Conservation (phyloP, 2,888 invertebrate genomes). For the Lycaena phlaeas region DNA sequence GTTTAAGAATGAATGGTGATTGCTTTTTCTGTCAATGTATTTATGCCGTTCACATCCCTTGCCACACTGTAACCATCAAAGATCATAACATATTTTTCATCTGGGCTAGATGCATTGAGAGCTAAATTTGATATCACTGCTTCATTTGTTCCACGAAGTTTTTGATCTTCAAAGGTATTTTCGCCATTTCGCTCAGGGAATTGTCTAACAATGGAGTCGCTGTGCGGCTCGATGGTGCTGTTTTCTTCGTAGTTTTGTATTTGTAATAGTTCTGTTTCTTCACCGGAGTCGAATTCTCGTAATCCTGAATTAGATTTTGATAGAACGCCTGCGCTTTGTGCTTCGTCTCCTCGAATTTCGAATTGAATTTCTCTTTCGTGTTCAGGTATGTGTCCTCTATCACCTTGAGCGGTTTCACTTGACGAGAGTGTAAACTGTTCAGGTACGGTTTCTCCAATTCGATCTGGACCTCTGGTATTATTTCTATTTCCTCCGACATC, state of each 20-base stretch:
- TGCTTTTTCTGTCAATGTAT: slow-evolving; percentile 45
- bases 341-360: slow-evolving; percentile 48
- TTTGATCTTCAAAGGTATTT: slow-evolving; percentile 54
- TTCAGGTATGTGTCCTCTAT: slow-evolving; percentile 31
- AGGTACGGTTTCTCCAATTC: slow-evolving; percentile 24
- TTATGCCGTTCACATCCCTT: slow-evolving; percentile 54
- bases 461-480: slow-evolving; percentile 27
- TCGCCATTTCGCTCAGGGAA: slow-evolving; percentile 50
- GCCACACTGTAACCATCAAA: slow-evolving; percentile 62
- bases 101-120: slow-evolving; percentile 16
- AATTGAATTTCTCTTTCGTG: slow-evolving; percentile 40
- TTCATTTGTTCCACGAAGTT: slow-evolving; percentile 51
- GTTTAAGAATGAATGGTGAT: slow-evolving; percentile 36
- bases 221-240: slow-evolving; percentile 38
- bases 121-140: slow-evolving; percentile 29
- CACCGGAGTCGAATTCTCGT: slow-evolving; percentile 43
- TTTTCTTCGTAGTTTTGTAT: slow-evolving; percentile 43
- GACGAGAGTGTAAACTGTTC: slow-evolving; percentile 20
- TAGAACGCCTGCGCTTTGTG: slow-evolving; percentile 48
- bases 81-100: slow-evolving; percentile 43
- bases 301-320: slow-evolving; percentile 48
- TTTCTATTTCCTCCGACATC: slow-evolving; percentile 31
- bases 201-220: slow-evolving; percentile 54
- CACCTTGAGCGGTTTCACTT: slow-evolving; percentile 29
- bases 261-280: slow-evolving; percentile 37